Percentiles rank a stretch among this genome's conserved stretches.
These are phyloP conservation scores for Lasioglossum calceatum DNA, from an alignment of 2,888 invertebrate genomes.

Conservation along the genomic window DNA sequence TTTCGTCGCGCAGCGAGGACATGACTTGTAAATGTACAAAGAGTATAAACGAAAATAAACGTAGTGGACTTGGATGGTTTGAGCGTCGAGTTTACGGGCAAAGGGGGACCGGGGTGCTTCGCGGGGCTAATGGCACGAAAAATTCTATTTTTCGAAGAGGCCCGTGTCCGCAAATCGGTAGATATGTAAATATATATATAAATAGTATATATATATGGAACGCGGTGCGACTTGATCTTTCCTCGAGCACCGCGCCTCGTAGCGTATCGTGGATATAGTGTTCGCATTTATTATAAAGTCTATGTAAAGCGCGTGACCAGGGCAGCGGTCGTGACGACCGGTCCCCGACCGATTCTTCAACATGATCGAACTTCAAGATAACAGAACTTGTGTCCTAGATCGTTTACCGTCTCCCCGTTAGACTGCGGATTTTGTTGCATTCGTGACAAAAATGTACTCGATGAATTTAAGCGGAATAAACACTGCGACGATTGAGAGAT, in stretches of 20 bases:
- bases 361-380: neutral
- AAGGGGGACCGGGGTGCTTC: neutral
- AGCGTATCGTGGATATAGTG: slow-evolving; percentile 74
- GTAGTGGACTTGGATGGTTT: slow-evolving; percentile 21
- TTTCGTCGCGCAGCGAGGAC: slow-evolving; percentile 9
- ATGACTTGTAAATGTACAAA: slow-evolving; percentile 46
- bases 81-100: neutral
- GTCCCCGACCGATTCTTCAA: neutral
- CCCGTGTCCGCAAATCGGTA: slow-evolving; percentile 41
- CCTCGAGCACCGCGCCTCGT: slow-evolving; percentile 41
- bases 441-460: neutral
- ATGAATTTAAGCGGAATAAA: neutral
- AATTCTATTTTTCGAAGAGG: slow-evolving; percentile 16
- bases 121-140: slow-evolving; percentile 13
- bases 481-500: neutral
- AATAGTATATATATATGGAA: neutral
- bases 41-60: slow-evolving; percentile 29
- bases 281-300: slow-evolving; percentile 80
- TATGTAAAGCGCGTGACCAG: slow-evolving; percentile 70
- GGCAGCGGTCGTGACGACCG: slow-evolving; percentile 50
- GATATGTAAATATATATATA: slow-evolving; percentile 10
- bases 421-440: neutral
- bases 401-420: neutral
- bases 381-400: neutral
- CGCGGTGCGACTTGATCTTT: slow-evolving; percentile 36